These are phyloP conservation scores for Lerema accius DNA, from an alignment of 1,140 invertebrate genomes.

Conservation along the genomic window DNA sequence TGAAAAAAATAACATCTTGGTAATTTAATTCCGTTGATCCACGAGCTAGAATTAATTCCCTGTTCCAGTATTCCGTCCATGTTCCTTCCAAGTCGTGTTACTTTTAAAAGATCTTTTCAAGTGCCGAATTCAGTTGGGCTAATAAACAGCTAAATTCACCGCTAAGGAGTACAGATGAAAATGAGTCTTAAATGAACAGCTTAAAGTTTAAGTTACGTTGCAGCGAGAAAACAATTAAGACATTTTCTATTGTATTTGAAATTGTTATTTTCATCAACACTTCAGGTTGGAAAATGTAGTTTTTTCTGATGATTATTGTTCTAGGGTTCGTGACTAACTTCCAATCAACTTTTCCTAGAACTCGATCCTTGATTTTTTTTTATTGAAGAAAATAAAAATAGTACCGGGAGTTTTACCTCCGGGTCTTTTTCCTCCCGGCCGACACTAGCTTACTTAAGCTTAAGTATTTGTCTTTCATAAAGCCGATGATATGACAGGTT, in stretches of 20 bases:
- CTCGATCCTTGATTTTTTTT: no score
- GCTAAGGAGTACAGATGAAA: neutral
- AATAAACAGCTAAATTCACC: neutral
- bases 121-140: neutral
- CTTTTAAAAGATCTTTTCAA: constrained; percentile 2
- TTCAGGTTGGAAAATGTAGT: neutral
- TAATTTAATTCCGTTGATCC: constrained; percentile 4
- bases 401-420: no score
- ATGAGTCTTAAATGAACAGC: neutral
- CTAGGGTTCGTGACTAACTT: no score
- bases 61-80: neutral
- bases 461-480: no score
- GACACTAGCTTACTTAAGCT: no score
- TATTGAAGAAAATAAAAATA: no score
- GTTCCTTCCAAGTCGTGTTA: neutral
- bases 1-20: neutral
- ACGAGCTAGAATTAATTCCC: neutral
- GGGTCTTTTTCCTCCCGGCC: no score
- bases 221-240: neutral
- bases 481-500: no score
- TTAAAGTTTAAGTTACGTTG: neutral
- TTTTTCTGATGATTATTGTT: neutral
- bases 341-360: no score
- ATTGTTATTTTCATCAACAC: neutral
- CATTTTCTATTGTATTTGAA: neutral